Base-by-base conservation (phyloP, 2,113 vertebrate genomes). In the Holacanthus passer region DNA sequence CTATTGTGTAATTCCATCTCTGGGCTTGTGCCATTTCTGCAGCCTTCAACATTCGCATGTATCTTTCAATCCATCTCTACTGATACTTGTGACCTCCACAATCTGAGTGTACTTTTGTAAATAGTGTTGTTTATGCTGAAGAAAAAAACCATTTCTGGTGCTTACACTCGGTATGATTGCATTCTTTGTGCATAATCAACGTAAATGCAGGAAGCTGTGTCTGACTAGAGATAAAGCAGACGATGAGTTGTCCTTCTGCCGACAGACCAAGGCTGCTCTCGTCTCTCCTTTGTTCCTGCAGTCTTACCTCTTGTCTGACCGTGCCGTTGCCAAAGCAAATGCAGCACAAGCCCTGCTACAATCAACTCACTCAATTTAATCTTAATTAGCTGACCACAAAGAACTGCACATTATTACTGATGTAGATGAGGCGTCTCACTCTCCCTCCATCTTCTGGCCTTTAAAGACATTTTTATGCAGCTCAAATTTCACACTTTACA, bases 311-410 rank as follows among this genome's bases (percentile, higher is more conserved):
- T 68, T 60, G 70, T 55, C 37, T 7, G 59, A 65, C 74, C 35
- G 70, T 37, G 53, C 56, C 3, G 66, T 8, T 55, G 65, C 62
- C 75, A 63, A 72, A 81, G 63, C 81, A 53, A 77, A 81, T 22
- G 31, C 62, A 22, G 87, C 58, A 71, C 59, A 65, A 53, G 76
- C 80, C 45, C 59, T 19, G 53, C 77, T 37, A 72, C 79, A 70
- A 88, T 88, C 91, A 89, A 53, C 83, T 68, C 86, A 52, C 74
- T 87, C 79, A 77, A 88, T 90, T 88, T 79, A 75, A 85, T 73
- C 86, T 87, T 89, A 91, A 91, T 89, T 89, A 90, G 79, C 65
- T 55, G 76, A 85, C 85, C 82, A 87, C 84, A 84, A 85, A 91
- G 68, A 71, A 69, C 66, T 29, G 66, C 73, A 64, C 79, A 76